Conservation (phyloP, 2,888 invertebrate genomes). For the Temnothorax rugatulus region DNA sequence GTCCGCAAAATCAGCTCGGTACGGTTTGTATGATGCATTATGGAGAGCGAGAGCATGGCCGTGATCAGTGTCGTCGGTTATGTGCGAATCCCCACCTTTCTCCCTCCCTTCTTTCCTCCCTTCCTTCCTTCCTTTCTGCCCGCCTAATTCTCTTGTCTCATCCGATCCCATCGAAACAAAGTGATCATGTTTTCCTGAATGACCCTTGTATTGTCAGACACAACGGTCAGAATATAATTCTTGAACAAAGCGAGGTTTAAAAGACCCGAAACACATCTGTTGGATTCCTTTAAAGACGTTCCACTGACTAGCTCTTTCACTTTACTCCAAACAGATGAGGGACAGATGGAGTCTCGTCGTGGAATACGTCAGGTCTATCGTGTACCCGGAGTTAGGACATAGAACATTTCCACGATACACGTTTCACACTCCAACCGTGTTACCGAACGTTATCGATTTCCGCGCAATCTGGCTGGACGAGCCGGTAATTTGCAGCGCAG, state of each 20-base stretch:
- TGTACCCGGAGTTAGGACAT: too few relatives aligned
- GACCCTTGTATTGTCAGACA: background rate
- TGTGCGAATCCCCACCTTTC: background rate
- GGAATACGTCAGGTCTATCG: too few relatives aligned
- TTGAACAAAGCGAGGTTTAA: background rate
- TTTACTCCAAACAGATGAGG: background rate
- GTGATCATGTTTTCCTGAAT: background rate
- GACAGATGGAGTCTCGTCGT: background rate
- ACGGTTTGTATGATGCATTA: constrained; percentile 65
- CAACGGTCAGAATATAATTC: background rate
- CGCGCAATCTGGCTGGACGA: background rate
- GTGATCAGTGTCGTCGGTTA: background rate
- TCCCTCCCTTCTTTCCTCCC: background rate
- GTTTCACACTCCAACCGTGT: background rate
- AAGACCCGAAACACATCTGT: background rate
- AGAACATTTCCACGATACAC: background rate
- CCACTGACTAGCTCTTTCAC: background rate
- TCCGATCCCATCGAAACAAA: too few relatives aligned
- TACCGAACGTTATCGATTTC: background rate
- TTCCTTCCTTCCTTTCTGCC: background rate
- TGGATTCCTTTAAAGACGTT: background rate
- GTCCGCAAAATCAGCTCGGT: constrained; percentile 86
- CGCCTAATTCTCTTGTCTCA: background rate
- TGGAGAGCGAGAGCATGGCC: background rate
- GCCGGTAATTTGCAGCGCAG: background rate